Evolutionary conservation across 2,888 invertebrate genomes (phyloP).

Genomic region (Eupelmus urozonus): DNA sequence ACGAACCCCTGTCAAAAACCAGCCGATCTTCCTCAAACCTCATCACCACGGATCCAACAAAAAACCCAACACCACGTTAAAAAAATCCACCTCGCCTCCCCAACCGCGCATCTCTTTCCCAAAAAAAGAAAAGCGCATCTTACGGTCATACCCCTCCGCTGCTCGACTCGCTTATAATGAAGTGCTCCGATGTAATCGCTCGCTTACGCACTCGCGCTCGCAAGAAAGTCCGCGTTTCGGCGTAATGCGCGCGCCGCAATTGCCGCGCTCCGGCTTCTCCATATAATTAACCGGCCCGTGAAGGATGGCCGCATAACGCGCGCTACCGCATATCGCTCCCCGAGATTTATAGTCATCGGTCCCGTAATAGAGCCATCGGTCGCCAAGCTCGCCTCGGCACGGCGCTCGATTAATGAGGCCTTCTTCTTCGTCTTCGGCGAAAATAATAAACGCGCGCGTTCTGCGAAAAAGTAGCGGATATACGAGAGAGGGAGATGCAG

Average conservation of each 20-base stretch:
- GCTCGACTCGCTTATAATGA: conserved; percentile 9
- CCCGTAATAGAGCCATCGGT: conserved; percentile 74
- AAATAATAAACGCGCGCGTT: conserved; percentile 57
- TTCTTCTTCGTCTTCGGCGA: too few relatives aligned
- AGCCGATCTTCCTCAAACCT: background rate
- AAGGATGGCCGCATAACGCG: conserved; percentile 54
- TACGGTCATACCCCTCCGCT: too few relatives aligned
- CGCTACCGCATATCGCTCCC: conserved; percentile 62
- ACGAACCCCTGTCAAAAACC: conserved; percentile 2
- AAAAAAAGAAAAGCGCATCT: conserved; percentile 4
- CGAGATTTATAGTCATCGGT: conserved; percentile 75
- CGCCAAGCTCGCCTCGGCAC: conserved; percentile 48
- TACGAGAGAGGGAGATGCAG: too few relatives aligned
- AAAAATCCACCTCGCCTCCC: background rate
- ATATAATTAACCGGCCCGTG: conserved; percentile 54
- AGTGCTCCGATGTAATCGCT: conserved; percentile 30
- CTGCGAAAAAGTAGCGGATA: too few relatives aligned
- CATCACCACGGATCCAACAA: background rate
- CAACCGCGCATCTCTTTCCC: background rate
- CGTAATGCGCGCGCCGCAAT: conserved; percentile 8
- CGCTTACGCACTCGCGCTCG: background rate
- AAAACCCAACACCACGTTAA: background rate
- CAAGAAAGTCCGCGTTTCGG: conserved; percentile 26
- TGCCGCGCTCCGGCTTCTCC: background rate
- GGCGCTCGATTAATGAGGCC: conserved; percentile 50